These are phyloP conservation scores for Saccostrea glomerata DNA, from an alignment of 1,140 invertebrate species.

Conservation along the genomic window DNA sequence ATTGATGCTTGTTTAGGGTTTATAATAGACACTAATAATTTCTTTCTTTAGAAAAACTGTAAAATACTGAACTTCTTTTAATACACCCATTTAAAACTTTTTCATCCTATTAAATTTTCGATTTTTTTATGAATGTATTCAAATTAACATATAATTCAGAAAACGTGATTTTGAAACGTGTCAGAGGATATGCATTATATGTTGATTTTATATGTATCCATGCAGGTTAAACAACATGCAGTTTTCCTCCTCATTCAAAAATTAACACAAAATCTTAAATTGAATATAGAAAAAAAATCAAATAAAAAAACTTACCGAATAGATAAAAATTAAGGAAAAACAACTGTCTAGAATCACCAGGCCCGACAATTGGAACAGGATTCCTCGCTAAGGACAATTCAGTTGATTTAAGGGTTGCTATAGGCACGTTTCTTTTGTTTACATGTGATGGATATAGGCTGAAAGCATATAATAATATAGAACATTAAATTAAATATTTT, in stretches of 20 bases:
- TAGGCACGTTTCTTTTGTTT: background rate
- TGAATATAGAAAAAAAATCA: background rate
- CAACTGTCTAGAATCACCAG: background rate
- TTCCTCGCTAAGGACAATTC: background rate
- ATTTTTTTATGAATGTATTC: too few relatives aligned
- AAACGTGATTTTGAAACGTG: background rate
- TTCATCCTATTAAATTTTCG: too few relatives aligned
- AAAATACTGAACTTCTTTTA: too few relatives aligned
- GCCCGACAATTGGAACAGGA: background rate
- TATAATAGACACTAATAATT: too few relatives aligned
- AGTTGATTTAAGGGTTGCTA: background rate
- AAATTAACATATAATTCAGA: background rate
- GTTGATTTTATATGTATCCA: background rate
- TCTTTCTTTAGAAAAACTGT: too few relatives aligned
- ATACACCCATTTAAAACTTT: too few relatives aligned
- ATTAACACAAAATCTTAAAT: background rate
- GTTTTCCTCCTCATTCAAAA: background rate
- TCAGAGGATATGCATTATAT: background rate
- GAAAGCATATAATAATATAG: background rate
- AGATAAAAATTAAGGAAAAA: constrained; percentile 1
- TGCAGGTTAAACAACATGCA: background rate
- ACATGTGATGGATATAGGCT: background rate
- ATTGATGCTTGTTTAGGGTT: too few relatives aligned
- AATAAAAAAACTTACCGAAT: background rate
- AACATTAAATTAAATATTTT: too few relatives aligned